Evolutionary conservation across 2,113 vertebrate genomes (phyloP).

Genomic region (Cairina moschata): DNA sequence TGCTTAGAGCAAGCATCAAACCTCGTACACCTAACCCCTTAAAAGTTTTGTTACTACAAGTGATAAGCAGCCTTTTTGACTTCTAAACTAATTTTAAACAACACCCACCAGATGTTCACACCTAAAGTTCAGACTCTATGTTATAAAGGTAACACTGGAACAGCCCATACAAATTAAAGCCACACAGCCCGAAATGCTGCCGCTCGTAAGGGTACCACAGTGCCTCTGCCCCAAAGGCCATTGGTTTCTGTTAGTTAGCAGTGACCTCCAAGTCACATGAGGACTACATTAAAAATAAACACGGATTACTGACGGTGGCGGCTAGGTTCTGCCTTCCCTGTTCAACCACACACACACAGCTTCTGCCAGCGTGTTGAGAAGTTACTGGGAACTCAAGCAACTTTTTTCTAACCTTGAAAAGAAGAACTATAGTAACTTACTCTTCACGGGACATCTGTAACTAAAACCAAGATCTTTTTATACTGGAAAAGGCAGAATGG

Average conservation of each 20-base stretch:
- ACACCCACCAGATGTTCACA: conserved; percentile 18
- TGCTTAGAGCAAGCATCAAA: neutral
- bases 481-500: neutral
- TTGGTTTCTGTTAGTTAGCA: neutral
- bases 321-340: neutral
- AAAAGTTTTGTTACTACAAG: neutral
- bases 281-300: neutral
- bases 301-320: neutral
- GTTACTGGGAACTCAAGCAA: neutral
- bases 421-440: neutral
- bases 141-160: conserved; percentile 23
- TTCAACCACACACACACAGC: neutral
- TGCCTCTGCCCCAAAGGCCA: neutral
- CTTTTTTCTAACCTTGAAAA: neutral
- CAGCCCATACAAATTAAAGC: conserved; percentile 1
- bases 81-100: neutral
- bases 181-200: neutral
- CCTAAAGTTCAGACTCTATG: neutral
- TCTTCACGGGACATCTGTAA: neutral
- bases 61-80: conserved; percentile 18
- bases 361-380: neutral
- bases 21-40: neutral
- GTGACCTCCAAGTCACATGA: neutral
- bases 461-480: neutral
- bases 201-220: neutral